Evolutionary conservation across 2,888 invertebrate species (phyloP), one percentile per base, ranked within the genome.

Genomic region (Sphinx pinastri): DNA sequence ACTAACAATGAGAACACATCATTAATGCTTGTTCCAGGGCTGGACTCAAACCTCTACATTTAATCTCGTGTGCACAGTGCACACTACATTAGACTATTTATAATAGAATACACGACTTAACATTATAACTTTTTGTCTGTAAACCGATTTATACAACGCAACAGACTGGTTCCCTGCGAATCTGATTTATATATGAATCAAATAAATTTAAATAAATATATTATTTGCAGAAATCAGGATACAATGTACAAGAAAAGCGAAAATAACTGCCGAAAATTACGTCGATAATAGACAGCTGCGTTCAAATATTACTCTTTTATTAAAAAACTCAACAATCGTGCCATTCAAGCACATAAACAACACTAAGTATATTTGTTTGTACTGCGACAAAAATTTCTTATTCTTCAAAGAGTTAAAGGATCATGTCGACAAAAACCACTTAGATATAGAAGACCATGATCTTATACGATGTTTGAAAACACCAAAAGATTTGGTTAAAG

Each of bases 401-500:
- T 72, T 73, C 1, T 76, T 74, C 19, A 72, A 72, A 59, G 72
- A 76, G 55, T 68, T 76, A 16, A 76, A 70, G 70, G 45, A 71
- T 7, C 76, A 76, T 8, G 55, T 73, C 0, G 49, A 67, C 13
- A 25, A 58, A 12, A 5, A 16, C 58, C 73, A 74, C 68, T 57
- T 10, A 4, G 59, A 73, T 12, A 70, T 76, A 14, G 66, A 68
- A 1, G 74, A 76, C 52, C 19, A 45, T 12, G 11, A 68, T 16
- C 73, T 78, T 49, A 68, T 14, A 13, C 14, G 55, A 19, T 55
- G 70, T 25, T 54, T 81, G 8, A 77, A 77, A 72, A 73, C 75
- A 1, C 75, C 81, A 13, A 78, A 75, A 70, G 77, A 79, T 52
- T 63, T 81, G 38, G 72, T 81, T 2, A 82, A 77, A 55, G 80